Conservation (phyloP, 2,113 vertebrate species). For the Aegotheles bennettii region DNA sequence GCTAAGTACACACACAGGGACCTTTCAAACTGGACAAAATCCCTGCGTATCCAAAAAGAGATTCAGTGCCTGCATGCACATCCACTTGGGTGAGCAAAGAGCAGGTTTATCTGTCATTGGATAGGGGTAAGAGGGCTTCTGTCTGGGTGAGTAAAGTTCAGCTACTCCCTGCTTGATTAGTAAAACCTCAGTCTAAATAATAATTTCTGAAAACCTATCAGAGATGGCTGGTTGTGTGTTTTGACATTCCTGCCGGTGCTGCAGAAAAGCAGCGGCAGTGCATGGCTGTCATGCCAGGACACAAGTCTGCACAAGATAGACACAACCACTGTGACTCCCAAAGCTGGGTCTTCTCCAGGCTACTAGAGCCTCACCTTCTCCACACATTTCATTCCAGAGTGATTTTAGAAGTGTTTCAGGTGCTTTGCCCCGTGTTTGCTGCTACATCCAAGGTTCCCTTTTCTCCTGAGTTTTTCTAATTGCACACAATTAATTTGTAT, state of each 20-base stretch:
- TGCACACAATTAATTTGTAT: not conserved
- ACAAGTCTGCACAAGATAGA: not conserved
- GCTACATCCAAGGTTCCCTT: not conserved
- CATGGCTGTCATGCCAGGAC: fast-evolving
- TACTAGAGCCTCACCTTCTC: not conserved
- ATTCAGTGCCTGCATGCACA: not conserved
- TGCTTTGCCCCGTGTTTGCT: not conserved
- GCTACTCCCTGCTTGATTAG: conserved; percentile 15
- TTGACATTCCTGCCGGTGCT: not conserved
- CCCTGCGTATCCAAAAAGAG: not conserved
- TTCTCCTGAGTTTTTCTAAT: not conserved
- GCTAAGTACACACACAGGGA: not conserved
- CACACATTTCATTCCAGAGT: not conserved
- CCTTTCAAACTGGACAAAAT: conserved; percentile 28
- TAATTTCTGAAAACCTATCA: not conserved
- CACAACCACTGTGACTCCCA: not conserved
- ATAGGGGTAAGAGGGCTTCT: conserved; percentile 37
- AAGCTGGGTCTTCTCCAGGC: not conserved
- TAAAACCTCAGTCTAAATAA: conserved; percentile 54
- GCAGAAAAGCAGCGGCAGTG: not conserved
- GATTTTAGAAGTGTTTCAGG: not conserved
- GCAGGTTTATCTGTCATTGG: not conserved
- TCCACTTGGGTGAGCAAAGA: conserved; percentile 14
- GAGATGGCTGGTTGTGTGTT: not conserved
- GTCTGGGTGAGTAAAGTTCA: conserved; percentile 41